Conservation (phyloP, 2,888 invertebrate species). For the Agrochola circellaris region DNA sequence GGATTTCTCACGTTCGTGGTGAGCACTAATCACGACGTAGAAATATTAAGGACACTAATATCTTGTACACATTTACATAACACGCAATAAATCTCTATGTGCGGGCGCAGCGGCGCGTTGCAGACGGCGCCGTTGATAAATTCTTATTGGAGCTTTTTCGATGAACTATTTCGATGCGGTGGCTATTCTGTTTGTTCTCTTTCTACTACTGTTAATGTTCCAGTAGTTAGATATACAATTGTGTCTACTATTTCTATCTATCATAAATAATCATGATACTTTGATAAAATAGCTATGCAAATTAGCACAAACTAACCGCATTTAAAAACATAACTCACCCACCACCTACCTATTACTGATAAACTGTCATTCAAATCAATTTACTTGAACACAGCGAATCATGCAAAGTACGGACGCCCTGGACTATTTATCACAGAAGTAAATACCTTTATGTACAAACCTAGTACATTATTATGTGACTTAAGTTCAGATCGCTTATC, state of each 20-base stretch:
- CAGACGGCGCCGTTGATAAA: conserved; percentile 86
- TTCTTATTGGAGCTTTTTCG: conserved; percentile 82
- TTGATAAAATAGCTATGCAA: conserved; percentile 23
- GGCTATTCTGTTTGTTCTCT: conserved; percentile 63
- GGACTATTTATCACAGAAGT: conserved; percentile 67
- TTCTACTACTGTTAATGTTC: conserved; percentile 30
- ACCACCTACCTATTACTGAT: conserved; percentile 45
- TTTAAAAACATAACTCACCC: conserved; percentile 37
- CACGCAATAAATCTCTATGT: conserved; percentile 85
- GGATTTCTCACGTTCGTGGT: conserved; percentile 83
- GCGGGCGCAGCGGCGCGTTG: conserved; percentile 75
- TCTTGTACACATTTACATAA: conserved; percentile 89
- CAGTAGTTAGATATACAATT: neutral
- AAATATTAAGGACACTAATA: conserved; percentile 90
- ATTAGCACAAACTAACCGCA: conserved; percentile 30
- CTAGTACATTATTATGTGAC: conserved; percentile 68
- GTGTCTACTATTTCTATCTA: neutral
- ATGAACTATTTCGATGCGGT: conserved; percentile 81
- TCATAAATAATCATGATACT: conserved; percentile 2
- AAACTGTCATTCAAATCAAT: conserved; percentile 59
- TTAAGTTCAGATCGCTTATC: conserved; percentile 78
- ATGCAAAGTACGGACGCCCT: conserved; percentile 56
- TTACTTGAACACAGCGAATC: conserved; percentile 36
- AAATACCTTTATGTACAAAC: conserved; percentile 65
- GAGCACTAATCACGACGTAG: conserved; percentile 86